These are phyloP conservation scores for Petromus typicus DNA, from an alignment of 2,113 vertebrate species.

Conservation along the genomic window DNA sequence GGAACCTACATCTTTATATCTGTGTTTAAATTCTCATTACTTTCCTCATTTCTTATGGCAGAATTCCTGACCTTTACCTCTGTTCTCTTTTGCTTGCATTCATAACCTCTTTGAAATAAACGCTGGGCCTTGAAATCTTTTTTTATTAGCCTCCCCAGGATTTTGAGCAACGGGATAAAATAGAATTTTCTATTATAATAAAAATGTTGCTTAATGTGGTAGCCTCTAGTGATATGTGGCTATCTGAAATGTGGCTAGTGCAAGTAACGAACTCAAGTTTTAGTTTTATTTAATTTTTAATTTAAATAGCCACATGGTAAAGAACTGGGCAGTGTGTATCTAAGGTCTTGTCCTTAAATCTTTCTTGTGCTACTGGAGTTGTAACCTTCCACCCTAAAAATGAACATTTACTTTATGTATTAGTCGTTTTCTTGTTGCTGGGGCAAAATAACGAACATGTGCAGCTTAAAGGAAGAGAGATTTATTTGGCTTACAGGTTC, in stretches of 20 bases:
- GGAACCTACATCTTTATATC: background rate
- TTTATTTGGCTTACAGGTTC: background rate
- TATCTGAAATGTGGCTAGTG: background rate
- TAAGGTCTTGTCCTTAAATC: background rate
- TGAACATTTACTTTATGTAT: background rate
- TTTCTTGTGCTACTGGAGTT: background rate
- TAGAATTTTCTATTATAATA: background rate
- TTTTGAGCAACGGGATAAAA: background rate
- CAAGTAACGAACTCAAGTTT: background rate
- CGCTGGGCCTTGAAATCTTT: background rate
- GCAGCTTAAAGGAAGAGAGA: background rate
- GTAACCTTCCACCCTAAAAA: background rate
- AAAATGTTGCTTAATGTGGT: background rate
- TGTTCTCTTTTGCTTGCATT: background rate
- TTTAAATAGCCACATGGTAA: background rate
- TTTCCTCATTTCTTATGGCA: background rate
- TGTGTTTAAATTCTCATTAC: background rate
- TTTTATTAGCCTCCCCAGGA: background rate
- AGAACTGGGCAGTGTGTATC: background rate
- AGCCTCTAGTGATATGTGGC: background rate
- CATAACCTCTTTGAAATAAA: background rate
- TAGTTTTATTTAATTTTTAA: background rate
- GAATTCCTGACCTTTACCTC: background rate
- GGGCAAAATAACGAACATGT: background rate
- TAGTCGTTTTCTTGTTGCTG: background rate